Conservation (phyloP, 2,888 invertebrate species). For the Cheilosia variabilis region DNA sequence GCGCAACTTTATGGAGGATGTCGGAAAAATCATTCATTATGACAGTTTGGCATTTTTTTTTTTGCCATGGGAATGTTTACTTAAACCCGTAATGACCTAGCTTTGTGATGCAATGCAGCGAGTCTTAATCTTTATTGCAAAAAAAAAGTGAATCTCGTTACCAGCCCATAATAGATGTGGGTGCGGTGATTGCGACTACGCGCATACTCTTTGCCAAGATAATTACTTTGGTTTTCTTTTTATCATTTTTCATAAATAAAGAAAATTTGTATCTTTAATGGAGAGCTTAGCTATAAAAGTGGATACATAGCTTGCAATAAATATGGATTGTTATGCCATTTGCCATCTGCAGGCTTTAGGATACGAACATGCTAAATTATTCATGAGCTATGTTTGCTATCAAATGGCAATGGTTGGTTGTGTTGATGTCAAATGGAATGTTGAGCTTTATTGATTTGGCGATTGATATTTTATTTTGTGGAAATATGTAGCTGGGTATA, state of each 20-base stretch:
- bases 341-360: constrained; percentile 7
- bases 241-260: constrained; percentile 13
- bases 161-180: constrained; percentile 18
- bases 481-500: too few relatives aligned
- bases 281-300: constrained; percentile 10
- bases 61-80: constrained; percentile 50
- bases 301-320: neutral
- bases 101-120: constrained; percentile 41
- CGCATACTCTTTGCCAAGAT: neutral
- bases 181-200: constrained; percentile 34
- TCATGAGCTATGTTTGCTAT: constrained; percentile 19
- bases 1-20: constrained; percentile 7
- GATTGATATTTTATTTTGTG: neutral
- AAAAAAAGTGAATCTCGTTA: neutral
- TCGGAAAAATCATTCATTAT: constrained; percentile 17
- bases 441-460: neutral
- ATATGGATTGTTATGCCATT: neutral
- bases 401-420: neutral
- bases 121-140: constrained; percentile 18
- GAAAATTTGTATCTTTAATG: constrained; percentile 17
- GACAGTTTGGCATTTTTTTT: constrained; percentile 29
- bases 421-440: neutral
- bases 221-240: constrained; percentile 3
- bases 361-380: constrained; percentile 16
- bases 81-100: constrained; percentile 47